Base-by-base conservation (phyloP, 2,888 invertebrate species). In the Agrilus cyanescens region DNA sequence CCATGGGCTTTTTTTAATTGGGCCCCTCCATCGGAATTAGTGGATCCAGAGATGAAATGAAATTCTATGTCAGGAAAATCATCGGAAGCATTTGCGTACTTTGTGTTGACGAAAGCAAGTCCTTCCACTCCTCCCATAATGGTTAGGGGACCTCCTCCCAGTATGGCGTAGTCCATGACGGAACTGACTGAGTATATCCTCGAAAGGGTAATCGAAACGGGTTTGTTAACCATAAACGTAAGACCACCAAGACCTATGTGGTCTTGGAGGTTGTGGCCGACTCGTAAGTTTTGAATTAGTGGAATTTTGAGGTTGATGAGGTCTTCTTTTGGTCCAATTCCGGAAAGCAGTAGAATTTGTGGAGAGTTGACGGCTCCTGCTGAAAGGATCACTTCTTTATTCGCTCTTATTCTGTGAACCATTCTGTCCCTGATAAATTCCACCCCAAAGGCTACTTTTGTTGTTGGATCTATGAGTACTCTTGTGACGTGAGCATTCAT, bases 311-410 rank as follows among this genome's bases (percentile, higher is more conserved):
- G 78, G 53, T 81, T 77, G n/a, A 71, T 67, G 43, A 89, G 58
- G 54, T 88, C 81, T 14, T 77, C 76, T 39, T 75, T 71, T 0
- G 85, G 85, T 0, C 88, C 88, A 10, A 95, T 75, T 0, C 95
- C 97, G 7, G 91, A 91, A 1, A 97, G 65, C 90, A 96, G 90
- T 32, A 97, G 66, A 2, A 97, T 59, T 60, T 98, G 96, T 0
- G 97, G 91, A 0, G 94, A 86, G 60, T 94, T 95, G 0, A 98
- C 76, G 0, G 95, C 78, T 0, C 97, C 97, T 0, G 84, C 91
- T 1, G 89, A 87, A 2, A 97, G 60, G 38, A 97, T 85, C 0
- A 97, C 85, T 63, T 93, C 93, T 60, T 85, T 89, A 0, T 29
- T 75, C 0, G 90, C 88, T 44, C 82, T 69, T 2, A 89, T 78